Evolutionary conservation across 2,888 invertebrate genomes (phyloP).

Genomic region (Smittia sp.): DNA sequence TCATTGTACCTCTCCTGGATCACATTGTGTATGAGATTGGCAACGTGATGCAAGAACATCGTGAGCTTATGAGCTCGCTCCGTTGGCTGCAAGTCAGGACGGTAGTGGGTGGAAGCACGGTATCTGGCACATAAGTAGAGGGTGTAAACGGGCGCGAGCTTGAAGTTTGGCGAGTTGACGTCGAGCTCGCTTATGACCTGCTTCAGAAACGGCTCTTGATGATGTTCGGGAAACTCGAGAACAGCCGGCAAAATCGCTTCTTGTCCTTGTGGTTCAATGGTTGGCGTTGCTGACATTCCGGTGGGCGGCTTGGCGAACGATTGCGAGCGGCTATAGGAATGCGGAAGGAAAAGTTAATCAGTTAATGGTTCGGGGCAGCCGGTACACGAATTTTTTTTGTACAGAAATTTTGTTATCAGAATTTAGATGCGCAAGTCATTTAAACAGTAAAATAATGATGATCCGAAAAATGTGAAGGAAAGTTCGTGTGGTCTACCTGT

Average conservation of each 20-base stretch:
- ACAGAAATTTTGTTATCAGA: background rate
- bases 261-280: slow-evolving; percentile 61
- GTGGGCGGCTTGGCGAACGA: slow-evolving; percentile 25
- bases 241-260: slow-evolving; percentile 92
- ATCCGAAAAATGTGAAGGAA: background rate
- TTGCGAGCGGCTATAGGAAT: slow-evolving; percentile 30
- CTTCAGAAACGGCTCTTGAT: slow-evolving; percentile 87
- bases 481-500: slow-evolving; percentile 18
- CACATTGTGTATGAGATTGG: slow-evolving; percentile 78
- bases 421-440: background rate
- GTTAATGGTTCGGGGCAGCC: too few species aligned
- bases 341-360: background rate
- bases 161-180: slow-evolving; percentile 86
- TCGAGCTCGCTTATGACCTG: slow-evolving; percentile 85
- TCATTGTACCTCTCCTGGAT: slow-evolving; percentile 86
- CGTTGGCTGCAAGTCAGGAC: slow-evolving; percentile 86
- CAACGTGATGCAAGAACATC: slow-evolving; percentile 84
- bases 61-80: slow-evolving; percentile 90
- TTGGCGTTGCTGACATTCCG: slow-evolving; percentile 36
- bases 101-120: slow-evolving; percentile 89
- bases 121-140: slow-evolving; percentile 92
- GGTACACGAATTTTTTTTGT: too few species aligned
- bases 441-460: too few species aligned
- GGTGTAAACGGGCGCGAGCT: slow-evolving; percentile 94
- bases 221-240: slow-evolving; percentile 90